Percentiles rank a stretch among this genome's conserved stretches.
phyloP scores from a whole-genome alignment of 2,797 vertebrate species.

The Enteromius radiatus region DNA sequence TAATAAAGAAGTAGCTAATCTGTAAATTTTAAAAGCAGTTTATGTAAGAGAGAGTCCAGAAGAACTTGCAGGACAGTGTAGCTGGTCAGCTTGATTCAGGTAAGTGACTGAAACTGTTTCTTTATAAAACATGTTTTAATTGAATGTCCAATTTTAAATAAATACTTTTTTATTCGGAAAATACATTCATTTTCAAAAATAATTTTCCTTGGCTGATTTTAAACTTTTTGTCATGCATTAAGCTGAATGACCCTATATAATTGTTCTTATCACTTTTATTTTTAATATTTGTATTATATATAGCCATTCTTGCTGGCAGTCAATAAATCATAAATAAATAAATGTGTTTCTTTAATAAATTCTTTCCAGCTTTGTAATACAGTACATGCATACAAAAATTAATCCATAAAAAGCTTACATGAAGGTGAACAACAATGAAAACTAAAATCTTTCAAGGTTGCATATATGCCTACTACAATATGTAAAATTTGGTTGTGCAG shows the following conservation, averaged over 20 bases:
- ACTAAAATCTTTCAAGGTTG: background rate
- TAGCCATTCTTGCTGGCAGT: no score
- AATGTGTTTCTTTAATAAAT: background rate
- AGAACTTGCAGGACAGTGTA: background rate
- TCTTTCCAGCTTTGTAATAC: background rate
- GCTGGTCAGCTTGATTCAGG: background rate
- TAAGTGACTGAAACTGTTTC: slow-evolving; percentile 4
- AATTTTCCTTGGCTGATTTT: no score
- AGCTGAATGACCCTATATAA: no score
- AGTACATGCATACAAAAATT: background rate
- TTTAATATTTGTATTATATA: no score
- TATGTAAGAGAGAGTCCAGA: background rate
- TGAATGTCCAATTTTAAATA: no score
- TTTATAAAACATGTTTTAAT: no score
- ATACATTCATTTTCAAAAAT: no score
- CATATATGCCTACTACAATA: background rate
- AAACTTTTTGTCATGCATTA: no score
- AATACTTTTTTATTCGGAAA: no score
- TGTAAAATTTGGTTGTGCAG: background rate
- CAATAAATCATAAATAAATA: no score
- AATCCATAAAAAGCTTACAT: background rate
- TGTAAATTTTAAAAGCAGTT: background rate
- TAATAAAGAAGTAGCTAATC: background rate
- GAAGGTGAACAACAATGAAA: background rate
- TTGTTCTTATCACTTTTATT: no score